Evolutionary conservation across 2,797 vertebrate genomes (phyloP).

Genomic region (Gymnothorax javanicus): DNA sequence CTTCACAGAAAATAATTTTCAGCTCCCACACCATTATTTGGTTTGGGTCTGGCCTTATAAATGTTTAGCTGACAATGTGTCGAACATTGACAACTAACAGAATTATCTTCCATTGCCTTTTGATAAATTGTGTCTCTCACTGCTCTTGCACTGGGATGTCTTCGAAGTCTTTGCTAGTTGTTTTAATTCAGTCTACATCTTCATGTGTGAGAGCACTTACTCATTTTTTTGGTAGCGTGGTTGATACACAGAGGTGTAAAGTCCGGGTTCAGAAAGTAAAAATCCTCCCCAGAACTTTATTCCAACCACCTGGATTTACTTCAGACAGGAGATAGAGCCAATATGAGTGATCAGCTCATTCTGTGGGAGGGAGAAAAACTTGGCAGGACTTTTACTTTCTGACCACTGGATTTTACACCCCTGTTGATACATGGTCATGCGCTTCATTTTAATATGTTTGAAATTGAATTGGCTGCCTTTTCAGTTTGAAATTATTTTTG

Average conservation of each 20-base stretch:
- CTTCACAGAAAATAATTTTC: background rate
- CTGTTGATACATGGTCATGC: background rate
- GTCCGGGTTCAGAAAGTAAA: no score
- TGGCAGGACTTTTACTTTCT: no score
- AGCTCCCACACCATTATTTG: background rate
- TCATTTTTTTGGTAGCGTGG: background rate
- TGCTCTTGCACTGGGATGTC: background rate
- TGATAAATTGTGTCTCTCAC: background rate
- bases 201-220: background rate
- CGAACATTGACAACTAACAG: background rate
- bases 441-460: background rate
- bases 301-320: no score
- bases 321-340: no score
- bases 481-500: background rate
- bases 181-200: background rate
- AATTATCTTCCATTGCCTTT: background rate
- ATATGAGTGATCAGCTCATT: no score
- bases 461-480: background rate
- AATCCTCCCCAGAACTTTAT: no score
- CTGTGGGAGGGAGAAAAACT: no score
- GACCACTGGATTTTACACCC: no score
- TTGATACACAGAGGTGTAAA: background rate
- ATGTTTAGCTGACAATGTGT: background rate
- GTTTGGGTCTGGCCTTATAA: background rate
- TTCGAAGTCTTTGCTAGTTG: background rate